Evolutionary conservation across 2,113 vertebrate genomes (phyloP).

Genomic region (Empidonax alnorum): DNA sequence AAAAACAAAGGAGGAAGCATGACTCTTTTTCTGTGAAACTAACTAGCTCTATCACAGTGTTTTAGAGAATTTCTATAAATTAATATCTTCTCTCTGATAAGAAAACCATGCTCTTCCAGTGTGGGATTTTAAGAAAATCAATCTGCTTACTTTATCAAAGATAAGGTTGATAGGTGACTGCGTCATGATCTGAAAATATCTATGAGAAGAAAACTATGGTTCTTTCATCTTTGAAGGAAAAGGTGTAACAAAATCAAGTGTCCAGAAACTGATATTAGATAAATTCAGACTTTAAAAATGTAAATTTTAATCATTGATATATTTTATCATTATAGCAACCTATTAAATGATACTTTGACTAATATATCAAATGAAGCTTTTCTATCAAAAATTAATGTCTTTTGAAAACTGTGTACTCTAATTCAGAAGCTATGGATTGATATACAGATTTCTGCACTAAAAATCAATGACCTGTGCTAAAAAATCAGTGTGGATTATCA

Average conservation of each 20-base stretch:
- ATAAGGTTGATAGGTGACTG: not conserved
- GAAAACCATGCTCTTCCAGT: not conserved
- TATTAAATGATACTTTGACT: not conserved
- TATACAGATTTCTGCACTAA: not conserved
- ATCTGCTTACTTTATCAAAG: not conserved
- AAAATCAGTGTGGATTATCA: not conserved
- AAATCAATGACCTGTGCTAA: not conserved
- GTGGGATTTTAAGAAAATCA: not conserved
- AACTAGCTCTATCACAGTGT: not conserved
- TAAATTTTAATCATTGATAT: not conserved
- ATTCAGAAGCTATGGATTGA: not conserved
- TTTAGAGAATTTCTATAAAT: not conserved
- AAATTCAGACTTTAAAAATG: not conserved
- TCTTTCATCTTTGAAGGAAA: not conserved
- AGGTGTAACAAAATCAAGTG: not conserved
- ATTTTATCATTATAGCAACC: not conserved
- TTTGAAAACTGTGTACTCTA: not conserved
- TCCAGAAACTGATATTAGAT: not conserved
- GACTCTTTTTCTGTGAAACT: not conserved
- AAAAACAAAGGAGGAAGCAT: not conserved
- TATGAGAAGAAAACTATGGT: accelerated
- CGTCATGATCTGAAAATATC: not conserved
- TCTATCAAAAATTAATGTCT: not conserved
- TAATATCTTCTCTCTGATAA: not conserved
- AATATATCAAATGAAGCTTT: not conserved